A percentile compares a stretch with the other conserved stretches of the same genome.
These are phyloP conservation scores for Melopsittacus undulatus DNA, from an alignment of 2,797 vertebrate genomes.

Conservation along the genomic window DNA sequence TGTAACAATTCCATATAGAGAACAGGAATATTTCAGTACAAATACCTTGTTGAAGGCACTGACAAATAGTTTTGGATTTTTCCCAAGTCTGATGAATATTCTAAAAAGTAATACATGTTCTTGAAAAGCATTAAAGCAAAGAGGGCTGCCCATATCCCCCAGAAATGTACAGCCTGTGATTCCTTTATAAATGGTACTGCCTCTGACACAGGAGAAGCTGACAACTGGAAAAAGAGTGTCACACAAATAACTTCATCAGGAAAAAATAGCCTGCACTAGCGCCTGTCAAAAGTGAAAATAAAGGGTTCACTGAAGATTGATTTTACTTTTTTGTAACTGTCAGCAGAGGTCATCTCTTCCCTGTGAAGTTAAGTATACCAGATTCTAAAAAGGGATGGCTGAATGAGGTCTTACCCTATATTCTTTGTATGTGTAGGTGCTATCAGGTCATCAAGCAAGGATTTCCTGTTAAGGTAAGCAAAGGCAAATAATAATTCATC, in stretches of 20 bases:
- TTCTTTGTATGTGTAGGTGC: not conserved
- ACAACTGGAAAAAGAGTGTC: slow-evolving; percentile 62
- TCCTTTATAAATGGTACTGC: not conserved
- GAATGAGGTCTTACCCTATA: not conserved
- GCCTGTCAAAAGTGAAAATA: not conserved
- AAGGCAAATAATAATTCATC: not conserved
- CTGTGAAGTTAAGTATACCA: not conserved
- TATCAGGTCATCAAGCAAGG: not conserved
- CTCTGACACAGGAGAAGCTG: slow-evolving; percentile 49
- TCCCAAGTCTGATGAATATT: not conserved
- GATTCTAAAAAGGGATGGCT: slow-evolving; percentile 14
- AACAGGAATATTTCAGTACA: not conserved
- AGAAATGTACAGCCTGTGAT: accelerated
- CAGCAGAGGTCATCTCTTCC: not conserved
- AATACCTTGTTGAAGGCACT: not conserved
- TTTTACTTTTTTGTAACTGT: not conserved
- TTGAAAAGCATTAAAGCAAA: not conserved
- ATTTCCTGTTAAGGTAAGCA: not conserved
- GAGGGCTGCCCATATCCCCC: not conserved
- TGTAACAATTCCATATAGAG: not conserved
- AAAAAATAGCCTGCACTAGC: not conserved
- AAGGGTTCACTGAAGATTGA: slow-evolving; percentile 30
- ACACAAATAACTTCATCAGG: slow-evolving; percentile 29
- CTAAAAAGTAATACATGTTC: not conserved
- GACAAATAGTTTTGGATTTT: not conserved